These are phyloP conservation scores for Saguinus oedipus DNA, from an alignment of 2,797 vertebrate species.

Conservation along the genomic window DNA sequence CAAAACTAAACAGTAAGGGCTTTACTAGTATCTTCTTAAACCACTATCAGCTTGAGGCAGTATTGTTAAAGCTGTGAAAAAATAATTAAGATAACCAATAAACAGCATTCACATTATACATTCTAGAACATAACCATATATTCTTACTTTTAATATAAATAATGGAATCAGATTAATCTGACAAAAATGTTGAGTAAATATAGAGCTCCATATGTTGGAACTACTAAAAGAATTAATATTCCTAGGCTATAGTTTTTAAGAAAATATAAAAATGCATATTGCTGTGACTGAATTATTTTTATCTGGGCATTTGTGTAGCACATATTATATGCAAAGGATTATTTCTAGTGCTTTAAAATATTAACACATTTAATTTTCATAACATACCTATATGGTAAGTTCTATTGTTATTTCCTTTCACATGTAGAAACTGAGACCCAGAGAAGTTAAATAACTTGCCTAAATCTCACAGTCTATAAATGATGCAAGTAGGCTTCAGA, in stretches of 20 bases:
- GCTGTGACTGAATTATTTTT: background rate
- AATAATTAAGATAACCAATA: constrained; percentile 1
- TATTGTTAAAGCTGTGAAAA: background rate
- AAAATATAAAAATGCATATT: background rate
- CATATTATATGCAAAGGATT: background rate
- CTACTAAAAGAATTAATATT: background rate
- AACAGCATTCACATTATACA: background rate
- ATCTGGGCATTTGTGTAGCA: background rate
- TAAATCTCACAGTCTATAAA: background rate
- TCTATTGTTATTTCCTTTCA: background rate
- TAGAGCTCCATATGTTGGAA: background rate
- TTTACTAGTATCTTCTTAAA: background rate
- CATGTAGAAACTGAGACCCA: background rate
- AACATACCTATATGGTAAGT: background rate
- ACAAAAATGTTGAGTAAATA: background rate
- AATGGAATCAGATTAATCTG: constrained; percentile 1
- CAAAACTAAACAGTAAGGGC: background rate
- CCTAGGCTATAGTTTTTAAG: background rate
- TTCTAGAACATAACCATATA: background rate
- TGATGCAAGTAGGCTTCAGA: background rate
- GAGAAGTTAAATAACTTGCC: background rate
- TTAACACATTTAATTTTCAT: background rate
- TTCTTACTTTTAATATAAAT: constrained; percentile 6
- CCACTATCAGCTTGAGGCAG: background rate
- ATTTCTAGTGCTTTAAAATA: background rate